Evolutionary conservation across 2,888 invertebrate genomes (phyloP).

Genomic region (Eupithecia subfuscata): DNA sequence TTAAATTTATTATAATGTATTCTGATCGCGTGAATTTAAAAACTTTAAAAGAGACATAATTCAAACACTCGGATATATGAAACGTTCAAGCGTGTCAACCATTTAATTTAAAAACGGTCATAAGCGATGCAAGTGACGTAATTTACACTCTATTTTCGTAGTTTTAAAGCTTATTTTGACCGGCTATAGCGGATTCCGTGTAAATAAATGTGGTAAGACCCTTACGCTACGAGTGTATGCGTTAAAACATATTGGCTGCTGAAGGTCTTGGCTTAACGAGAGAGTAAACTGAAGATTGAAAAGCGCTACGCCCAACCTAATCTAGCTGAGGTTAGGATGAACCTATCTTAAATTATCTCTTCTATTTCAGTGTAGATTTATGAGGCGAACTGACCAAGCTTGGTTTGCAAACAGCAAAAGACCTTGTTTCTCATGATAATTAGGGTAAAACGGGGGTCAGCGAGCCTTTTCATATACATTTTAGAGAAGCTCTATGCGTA

Average conservation of each 20-base stretch:
- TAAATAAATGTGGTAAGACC: not conserved
- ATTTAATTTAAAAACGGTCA: no score
- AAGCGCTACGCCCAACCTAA: slow-evolving; percentile 1
- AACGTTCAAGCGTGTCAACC: no score
- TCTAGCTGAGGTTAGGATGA: not conserved
- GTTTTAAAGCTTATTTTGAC: not conserved
- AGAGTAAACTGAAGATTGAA: not conserved
- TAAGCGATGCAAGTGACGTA: no score
- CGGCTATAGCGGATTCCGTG: not conserved
- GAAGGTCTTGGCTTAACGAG: not conserved
- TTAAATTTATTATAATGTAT: no score
- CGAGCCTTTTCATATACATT: no score
- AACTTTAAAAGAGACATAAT: no score
- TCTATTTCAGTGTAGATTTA: not conserved
- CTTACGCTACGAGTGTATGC: slow-evolving; percentile 14
- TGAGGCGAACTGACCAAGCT: not conserved
- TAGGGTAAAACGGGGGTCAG: no score
- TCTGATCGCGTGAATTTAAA: no score
- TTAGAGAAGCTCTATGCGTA: no score
- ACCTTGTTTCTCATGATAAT: not conserved
- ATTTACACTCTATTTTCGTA: not conserved
- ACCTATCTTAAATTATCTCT: not conserved
- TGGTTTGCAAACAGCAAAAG: not conserved
- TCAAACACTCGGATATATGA: no score
- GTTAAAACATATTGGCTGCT: slow-evolving; percentile 15